Evolutionary conservation across 1,140 invertebrate genomes (phyloP).

Genomic region (Xylocopa sonorina): DNA sequence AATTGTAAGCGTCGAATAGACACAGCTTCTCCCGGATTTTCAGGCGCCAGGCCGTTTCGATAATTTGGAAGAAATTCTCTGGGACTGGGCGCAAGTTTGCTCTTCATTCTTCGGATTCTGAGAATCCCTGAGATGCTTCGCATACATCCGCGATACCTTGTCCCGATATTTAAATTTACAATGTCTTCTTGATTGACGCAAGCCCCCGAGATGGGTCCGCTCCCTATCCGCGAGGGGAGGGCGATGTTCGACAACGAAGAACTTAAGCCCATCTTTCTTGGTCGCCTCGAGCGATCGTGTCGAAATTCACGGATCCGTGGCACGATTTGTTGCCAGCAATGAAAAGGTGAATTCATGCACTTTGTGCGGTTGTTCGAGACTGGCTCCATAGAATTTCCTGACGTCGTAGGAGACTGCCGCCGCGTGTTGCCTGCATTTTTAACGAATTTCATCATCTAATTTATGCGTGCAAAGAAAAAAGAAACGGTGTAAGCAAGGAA

Average conservation of each 20-base stretch:
- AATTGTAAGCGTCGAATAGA: not conserved
- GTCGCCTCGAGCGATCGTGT: not conserved
- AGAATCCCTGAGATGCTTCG: not conserved
- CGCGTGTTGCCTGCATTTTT: not conserved
- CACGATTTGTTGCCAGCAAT: not conserved
- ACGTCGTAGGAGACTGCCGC: no score
- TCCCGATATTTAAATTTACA: not conserved
- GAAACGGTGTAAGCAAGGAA: no score
- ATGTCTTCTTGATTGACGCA: not conserved
- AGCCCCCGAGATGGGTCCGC: not conserved
- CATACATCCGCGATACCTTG: not conserved
- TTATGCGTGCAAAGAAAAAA: no score
- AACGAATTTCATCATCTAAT: no score
- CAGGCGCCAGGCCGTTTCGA: not conserved
- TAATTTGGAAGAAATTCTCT: not conserved
- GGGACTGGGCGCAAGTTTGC: no score
- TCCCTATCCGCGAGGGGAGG: not conserved
- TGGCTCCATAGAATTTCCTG: no score
- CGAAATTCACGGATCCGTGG: slow-evolving; percentile 5
- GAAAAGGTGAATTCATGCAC: slow-evolving; percentile 28
- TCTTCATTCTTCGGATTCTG: not conserved
- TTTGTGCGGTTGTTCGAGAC: not conserved
- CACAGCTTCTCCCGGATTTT: no score
- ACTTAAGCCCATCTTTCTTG: not conserved
- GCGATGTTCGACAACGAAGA: not conserved